Evolutionary conservation across 2,113 vertebrate genomes (phyloP).

Genomic region (Clarias gariepinus): DNA sequence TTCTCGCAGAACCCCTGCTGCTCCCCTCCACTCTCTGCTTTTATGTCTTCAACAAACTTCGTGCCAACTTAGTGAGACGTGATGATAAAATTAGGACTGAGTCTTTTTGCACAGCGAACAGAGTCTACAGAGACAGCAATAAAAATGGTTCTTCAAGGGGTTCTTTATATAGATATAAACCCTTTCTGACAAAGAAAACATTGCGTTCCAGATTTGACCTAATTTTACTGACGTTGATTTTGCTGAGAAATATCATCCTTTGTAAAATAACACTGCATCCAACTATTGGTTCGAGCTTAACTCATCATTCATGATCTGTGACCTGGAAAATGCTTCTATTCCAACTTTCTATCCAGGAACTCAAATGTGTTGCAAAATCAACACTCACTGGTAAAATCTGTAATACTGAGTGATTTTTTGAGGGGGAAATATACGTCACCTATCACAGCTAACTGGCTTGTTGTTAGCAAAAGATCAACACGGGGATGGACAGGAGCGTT

Average conservation of each 20-base stretch:
- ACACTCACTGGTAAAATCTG: neutral
- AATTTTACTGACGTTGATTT: neutral
- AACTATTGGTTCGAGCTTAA: neutral
- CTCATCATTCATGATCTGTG: neutral
- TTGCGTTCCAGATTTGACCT: neutral
- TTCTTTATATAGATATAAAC: neutral
- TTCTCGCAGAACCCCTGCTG: constrained; percentile 46
- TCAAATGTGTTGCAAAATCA: neutral
- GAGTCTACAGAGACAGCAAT: neutral
- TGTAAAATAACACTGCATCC: neutral
- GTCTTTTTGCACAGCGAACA: neutral
- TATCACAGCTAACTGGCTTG: too few relatives aligned
- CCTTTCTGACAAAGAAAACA: neutral
- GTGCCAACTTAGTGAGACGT: neutral
- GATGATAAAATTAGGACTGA: neutral
- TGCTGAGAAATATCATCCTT: too few relatives aligned
- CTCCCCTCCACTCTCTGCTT: neutral
- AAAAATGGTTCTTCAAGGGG: neutral
- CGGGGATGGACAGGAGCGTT: too few relatives aligned
- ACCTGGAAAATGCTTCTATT: neutral
- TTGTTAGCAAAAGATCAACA: too few relatives aligned
- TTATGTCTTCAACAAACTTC: neutral
- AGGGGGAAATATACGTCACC: too few relatives aligned
- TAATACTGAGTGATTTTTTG: neutral
- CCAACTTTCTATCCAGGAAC: neutral